Evolutionary conservation across 1,140 invertebrate species (phyloP).

Genomic region (Acromyrmex heyeri): DNA sequence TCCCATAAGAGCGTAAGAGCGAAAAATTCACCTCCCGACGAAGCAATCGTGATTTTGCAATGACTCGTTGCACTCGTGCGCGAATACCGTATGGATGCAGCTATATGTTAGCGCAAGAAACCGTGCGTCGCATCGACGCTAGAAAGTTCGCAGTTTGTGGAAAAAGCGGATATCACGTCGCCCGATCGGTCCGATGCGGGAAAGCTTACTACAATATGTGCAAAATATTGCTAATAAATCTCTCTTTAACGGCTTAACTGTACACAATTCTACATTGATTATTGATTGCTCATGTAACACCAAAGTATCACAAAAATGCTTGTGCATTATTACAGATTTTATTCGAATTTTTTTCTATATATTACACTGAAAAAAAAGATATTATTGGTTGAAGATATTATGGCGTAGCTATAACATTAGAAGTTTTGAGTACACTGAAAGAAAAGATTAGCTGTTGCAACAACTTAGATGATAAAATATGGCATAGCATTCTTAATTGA

Average conservation of each 20-base stretch:
- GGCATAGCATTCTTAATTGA: too few relatives aligned
- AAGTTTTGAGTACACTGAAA: too few relatives aligned
- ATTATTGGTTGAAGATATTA: too few relatives aligned
- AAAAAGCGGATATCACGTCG: slow-evolving; percentile 16
- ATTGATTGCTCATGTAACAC: background rate
- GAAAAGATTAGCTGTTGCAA: too few relatives aligned
- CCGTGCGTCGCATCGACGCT: background rate
- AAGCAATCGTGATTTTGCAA: slow-evolving; percentile 50
- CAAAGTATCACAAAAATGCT: background rate
- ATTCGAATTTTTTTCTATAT: background rate
- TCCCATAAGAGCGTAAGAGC: slow-evolving; percentile 11
- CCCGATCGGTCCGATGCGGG: background rate
- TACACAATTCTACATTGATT: background rate
- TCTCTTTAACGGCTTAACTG: background rate
- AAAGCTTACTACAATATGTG: slow-evolving; percentile 11
- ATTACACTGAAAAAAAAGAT: too few relatives aligned
- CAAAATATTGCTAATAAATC: background rate
- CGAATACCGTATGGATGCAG: background rate
- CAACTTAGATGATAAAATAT: too few relatives aligned
- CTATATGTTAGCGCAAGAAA: slow-evolving; percentile 23
- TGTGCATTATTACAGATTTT: background rate
- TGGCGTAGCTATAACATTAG: too few relatives aligned
- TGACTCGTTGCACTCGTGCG: background rate
- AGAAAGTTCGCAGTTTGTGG: slow-evolving; percentile 46
- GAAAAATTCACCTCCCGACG: slow-evolving; percentile 39